phyloP scores from a whole-genome alignment of 2,888 invertebrate species.

The Trichogramma evanescens region DNA sequence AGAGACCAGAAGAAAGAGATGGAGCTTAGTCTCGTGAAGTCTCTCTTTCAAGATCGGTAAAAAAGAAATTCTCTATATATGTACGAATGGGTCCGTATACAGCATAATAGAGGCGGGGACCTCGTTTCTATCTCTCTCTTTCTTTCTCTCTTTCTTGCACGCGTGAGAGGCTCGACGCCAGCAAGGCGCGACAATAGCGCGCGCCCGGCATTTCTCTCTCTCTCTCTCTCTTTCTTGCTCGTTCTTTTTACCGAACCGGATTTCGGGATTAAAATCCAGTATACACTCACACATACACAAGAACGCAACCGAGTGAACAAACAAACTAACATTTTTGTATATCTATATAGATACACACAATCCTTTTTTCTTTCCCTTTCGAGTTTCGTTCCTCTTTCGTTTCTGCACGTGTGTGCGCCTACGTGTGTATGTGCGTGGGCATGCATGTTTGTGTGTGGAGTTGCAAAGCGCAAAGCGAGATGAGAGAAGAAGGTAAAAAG shows the following conservation, averaged over 20 bases:
- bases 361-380: too few relatives aligned
- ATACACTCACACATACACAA: neutral
- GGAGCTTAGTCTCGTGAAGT: neutral
- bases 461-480: too few relatives aligned
- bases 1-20: neutral
- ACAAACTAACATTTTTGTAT: neutral
- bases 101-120: neutral
- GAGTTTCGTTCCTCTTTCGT: neutral
- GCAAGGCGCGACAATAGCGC: slow-evolving; percentile 31
- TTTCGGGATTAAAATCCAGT: slow-evolving; percentile 35
- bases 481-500: too few relatives aligned
- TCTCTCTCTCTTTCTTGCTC: neutral
- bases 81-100: too few relatives aligned
- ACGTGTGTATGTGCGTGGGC: too few relatives aligned
- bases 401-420: too few relatives aligned
- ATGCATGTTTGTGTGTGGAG: too few relatives aligned
- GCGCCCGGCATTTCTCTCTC: slow-evolving; percentile 22
- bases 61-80: neutral
- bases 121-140: neutral
- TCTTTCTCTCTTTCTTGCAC: neutral
- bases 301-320: neutral
- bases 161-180: slow-evolving; percentile 22
- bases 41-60: neutral
- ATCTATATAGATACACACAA: too few relatives aligned
- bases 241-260: slow-evolving; percentile 35